Evolutionary conservation across 2,797 vertebrate genomes (phyloP), one percentile per base, ranked within the genome.

Genomic region (Sus cebifrons): DNA sequence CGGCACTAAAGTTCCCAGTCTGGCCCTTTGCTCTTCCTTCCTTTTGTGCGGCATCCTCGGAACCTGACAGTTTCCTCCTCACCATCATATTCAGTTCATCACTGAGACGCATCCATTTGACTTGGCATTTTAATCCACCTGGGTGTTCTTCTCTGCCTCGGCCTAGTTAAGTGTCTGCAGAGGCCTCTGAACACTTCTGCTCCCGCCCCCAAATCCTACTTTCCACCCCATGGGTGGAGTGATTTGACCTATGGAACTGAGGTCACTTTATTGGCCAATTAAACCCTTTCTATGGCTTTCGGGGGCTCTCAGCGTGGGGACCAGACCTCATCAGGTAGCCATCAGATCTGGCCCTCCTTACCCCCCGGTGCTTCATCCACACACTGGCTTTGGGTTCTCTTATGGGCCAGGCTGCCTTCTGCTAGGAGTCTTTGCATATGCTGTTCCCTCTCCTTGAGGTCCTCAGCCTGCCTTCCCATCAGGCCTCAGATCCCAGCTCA

Each of bases 271-370:
- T 10, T 20, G 44, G 29, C 25, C 62, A 2, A 78, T 52, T 4
- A 79, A 78, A 6, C 32, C 8, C 16, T 62, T 73, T 85, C 62
- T 1, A 1, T 29, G 78, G 25, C 14, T 17, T 73, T 52, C 32
- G 65, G 77, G 60, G n/a, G 70, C 79, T 94, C 95, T 74, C 40
- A 70, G 65, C 60, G 87, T 21, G 16, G 54, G 64, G 29, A 70
- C 23, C 75, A 81, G 75, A 81, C 29, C 81, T 56, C 67, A 11
- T 87, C 27, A 14, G 4, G 6, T 27, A 56, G 52, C 21, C 36
- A 49, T 3, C 13, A 29, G 23, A 6, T 44, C 58, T 21, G 15
- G 73, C 3, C 84, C 18, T 73, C 27, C 7, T 1, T 40, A 3
- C 40, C 14, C 10, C 32, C 29, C 52, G 23, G 0, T 3, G 36